phyloP scores from a whole-genome alignment of 2,113 vertebrate genomes.

The Vimba vimba region DNA sequence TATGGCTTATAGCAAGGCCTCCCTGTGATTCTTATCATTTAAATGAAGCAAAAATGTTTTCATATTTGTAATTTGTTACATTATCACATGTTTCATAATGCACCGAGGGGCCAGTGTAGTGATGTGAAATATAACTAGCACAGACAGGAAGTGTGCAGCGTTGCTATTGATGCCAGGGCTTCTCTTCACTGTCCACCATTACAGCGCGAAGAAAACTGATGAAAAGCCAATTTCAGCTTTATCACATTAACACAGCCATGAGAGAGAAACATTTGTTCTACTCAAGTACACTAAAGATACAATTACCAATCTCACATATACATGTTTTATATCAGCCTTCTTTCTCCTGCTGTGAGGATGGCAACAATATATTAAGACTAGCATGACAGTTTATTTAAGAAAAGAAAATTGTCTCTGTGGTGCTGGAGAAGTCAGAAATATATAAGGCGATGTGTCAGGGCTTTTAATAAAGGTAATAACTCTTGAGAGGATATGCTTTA shows the following conservation, averaged over 20 bases:
- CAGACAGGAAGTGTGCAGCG: conserved; percentile 54
- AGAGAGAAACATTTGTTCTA: conserved; percentile 99
- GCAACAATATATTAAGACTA: conserved; percentile 99
- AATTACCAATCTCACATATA: conserved; percentile 99
- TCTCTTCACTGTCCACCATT: conserved; percentile 78
- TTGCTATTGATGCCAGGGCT: conserved; percentile 80
- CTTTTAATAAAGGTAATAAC: conserved; percentile 97
- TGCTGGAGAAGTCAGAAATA: conserved; percentile 88
- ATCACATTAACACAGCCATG: conserved; percentile 98
- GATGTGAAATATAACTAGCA: conserved; percentile 87
- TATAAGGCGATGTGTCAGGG: conserved; percentile 91
- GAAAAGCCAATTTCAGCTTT: conserved; percentile 98
- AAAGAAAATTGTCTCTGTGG: conserved; percentile 99
- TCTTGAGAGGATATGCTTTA: conserved; percentile 84
- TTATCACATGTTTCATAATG: conserved; percentile 89
- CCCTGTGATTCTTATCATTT: conserved; percentile 85
- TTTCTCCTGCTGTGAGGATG: conserved; percentile 88
- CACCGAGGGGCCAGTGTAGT: conserved; percentile 71
- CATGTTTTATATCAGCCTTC: conserved; percentile 99
- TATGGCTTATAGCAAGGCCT: conserved; percentile 53
- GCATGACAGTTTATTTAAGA: conserved; percentile 99
- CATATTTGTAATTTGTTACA: conserved; percentile 88
- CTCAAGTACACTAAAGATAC: conserved; percentile 99
- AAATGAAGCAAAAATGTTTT: conserved; percentile 89
- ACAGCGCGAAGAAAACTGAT: conserved; percentile 82